phyloP scores from a whole-genome alignment of 2,113 vertebrate genomes.

The Aspidoscelis tigris region DNA sequence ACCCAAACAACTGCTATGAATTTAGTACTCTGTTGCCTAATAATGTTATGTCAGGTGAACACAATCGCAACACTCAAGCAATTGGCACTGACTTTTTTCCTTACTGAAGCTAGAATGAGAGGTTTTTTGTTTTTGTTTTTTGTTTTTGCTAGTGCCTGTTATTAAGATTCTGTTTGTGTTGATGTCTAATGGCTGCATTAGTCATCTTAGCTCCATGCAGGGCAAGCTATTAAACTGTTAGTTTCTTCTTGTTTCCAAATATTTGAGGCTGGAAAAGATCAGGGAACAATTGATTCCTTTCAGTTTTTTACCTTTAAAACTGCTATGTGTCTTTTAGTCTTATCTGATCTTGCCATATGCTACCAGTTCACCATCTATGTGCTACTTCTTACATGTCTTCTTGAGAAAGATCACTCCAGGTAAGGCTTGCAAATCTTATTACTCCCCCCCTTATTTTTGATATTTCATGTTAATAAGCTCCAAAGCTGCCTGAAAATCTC shows the following conservation, averaged over 20 bases:
- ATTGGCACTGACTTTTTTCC: background rate
- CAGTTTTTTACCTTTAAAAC: too few species aligned
- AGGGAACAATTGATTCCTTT: too few species aligned
- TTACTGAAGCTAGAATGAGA: background rate
- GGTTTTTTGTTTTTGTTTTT: background rate
- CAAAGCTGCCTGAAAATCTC: background rate
- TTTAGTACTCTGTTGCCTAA: background rate
- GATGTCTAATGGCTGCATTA: too few species aligned
- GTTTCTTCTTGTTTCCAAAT: background rate
- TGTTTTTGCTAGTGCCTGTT: background rate
- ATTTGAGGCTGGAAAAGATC: too few species aligned
- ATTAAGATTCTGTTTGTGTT: background rate
- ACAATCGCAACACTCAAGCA: background rate
- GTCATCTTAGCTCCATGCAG: background rate
- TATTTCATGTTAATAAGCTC: conserved; percentile 28
- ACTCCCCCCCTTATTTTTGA: background rate
- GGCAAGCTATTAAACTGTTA: background rate
- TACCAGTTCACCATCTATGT: background rate
- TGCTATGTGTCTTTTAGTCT: conserved; percentile 11
- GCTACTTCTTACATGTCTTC: background rate
- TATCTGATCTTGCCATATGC: conserved; percentile 16
- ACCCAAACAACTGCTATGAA: background rate
- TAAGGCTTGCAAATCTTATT: conserved; percentile 24
- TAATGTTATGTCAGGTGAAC: background rate
- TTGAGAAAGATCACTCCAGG: conserved; percentile 2